Base-by-base conservation (phyloP, 2,888 invertebrate genomes). In the Luperina testacea region DNA sequence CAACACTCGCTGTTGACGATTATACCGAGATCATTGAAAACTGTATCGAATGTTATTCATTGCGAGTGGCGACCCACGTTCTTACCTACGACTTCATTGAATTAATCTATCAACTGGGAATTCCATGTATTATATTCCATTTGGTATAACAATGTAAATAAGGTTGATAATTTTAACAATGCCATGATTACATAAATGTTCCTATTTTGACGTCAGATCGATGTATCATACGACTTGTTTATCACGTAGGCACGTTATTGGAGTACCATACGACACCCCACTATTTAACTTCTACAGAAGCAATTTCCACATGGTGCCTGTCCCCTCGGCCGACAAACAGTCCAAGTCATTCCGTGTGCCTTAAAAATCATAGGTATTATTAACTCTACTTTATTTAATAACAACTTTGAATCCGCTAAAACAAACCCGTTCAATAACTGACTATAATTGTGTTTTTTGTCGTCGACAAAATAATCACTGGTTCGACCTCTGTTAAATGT, bases 401-500 rank as follows among this genome's bases (percentile, higher is more conserved):
- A 90, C 82, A 90, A 79, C 77, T 87, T 89, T 84, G 83, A 83
- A 77, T 77, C 80, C 75, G 79, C 89, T 89, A 88, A 91, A 90
- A 92, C 88, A 88, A 90, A 91, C 88, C 86, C 87, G 89, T 89
- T 89, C 90, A 90, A 90, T 89, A 89, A 84, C 86, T 83, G 84
- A 77, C 88, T 87, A 78, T 90, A 89, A 92, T 92, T 91, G 90
- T 88, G 81, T 92, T 93, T 92, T 93, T 93, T 92, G 86, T 85
- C 80, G 90, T 87, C 81, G 86, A 89, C 90, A 87, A 87, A 87
- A 90, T 90, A 91, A 93, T 93, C 90, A 92, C 87, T 87, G 89
- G 85, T 88, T 89, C 90, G 94, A 92, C 93, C 93, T 92, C 89
- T 91, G 90, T 90, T 91, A 89, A 92, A 92, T 90, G 90, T 89